Evolutionary conservation across 2,113 vertebrate genomes (phyloP).

Genomic region (Drymodes brunneopygia): DNA sequence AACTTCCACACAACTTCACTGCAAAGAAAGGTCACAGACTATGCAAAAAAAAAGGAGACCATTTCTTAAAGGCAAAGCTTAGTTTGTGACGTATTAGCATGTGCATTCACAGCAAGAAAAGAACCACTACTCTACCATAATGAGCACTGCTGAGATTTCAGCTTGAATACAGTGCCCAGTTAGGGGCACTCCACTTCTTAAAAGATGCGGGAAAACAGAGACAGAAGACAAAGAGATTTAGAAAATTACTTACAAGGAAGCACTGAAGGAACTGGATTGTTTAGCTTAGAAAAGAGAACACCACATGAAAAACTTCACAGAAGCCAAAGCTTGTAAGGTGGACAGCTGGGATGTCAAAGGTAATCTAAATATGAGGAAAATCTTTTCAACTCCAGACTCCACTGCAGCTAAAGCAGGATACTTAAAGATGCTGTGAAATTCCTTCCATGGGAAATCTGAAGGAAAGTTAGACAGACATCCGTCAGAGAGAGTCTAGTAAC

Average conservation of each 20-base stretch:
- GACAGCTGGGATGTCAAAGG: slow-evolving; percentile 29
- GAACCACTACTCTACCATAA: background rate
- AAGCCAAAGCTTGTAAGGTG: background rate
- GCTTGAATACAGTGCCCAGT: background rate
- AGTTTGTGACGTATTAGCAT: background rate
- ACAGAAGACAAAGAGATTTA: background rate
- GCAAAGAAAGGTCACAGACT: background rate
- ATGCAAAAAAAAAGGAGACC: background rate
- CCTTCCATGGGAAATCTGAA: slow-evolving; percentile 13
- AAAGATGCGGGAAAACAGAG: background rate
- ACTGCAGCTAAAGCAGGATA: background rate
- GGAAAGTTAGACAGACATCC: slow-evolving; percentile 1
- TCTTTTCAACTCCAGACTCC: slow-evolving; percentile 16
- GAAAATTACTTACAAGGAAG: background rate
- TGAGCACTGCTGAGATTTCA: background rate
- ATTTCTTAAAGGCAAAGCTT: background rate
- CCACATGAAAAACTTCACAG: slow-evolving; percentile 4
- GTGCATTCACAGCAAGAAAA: background rate
- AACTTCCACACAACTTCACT: background rate
- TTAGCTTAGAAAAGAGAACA: slow-evolving; percentile 31
- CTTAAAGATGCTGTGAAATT: slow-evolving; percentile 32
- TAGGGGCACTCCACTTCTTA: background rate
- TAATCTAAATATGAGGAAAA: slow-evolving; percentile 25
- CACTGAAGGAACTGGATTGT: background rate
- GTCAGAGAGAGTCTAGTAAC: background rate